Evolutionary conservation across 2,797 vertebrate genomes (phyloP).

Genomic region (Lepilemur ruficaudatus): DNA sequence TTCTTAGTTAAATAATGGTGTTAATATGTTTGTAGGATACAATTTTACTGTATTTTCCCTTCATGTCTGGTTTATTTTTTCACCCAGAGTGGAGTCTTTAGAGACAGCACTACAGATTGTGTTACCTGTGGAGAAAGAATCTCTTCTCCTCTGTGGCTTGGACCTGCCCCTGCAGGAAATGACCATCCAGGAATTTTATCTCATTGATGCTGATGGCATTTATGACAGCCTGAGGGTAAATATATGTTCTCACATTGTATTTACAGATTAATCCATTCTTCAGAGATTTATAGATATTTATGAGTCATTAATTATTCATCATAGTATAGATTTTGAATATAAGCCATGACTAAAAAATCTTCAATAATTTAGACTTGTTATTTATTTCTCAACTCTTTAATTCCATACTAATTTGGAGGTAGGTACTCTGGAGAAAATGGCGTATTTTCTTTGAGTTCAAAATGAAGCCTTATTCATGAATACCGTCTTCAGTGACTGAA

Average conservation of each 20-base stretch:
- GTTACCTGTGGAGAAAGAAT: conserved; percentile 88
- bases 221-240: conserved; percentile 81
- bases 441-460: neutral
- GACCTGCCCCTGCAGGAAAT: conserved; percentile 87
- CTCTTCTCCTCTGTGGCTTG: conserved; percentile 84
- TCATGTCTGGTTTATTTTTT: conserved; percentile 57
- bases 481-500: neutral
- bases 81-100: conserved; percentile 88
- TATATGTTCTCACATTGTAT: neutral
- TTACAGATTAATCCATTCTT: neutral
- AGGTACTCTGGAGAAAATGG: neutral
- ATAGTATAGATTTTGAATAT: neutral
- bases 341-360: neutral
- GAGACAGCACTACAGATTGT: conserved; percentile 88
- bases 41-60: neutral
- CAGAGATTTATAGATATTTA: neutral
- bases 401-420: neutral
- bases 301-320: neutral
- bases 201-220: conserved; percentile 80
- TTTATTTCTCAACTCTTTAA: conserved; percentile 11
- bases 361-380: conserved; percentile 1
- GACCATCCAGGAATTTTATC: conserved; percentile 79
- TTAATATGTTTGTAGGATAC: neutral
- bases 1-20: neutral
- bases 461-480: neutral